These are phyloP conservation scores for Netta rufina DNA, from an alignment of 2,797 vertebrate species.

Conservation along the genomic window DNA sequence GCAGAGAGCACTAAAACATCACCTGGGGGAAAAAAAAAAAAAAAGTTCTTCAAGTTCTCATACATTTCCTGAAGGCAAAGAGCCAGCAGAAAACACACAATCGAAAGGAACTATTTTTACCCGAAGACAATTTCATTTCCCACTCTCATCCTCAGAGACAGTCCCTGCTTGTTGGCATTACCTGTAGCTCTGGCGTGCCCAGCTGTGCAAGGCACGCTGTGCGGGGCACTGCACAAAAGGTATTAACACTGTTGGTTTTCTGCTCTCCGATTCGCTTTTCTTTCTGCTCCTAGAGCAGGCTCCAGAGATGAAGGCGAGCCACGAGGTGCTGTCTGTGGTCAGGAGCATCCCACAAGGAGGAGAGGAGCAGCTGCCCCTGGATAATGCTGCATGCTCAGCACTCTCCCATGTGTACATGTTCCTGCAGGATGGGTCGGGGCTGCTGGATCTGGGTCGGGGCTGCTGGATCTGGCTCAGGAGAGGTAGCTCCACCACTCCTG, in stretches of 20 bases:
- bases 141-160: conserved; percentile 43
- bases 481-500: background rate
- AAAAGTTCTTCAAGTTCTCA: conserved; percentile 25
- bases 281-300: background rate
- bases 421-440: background rate
- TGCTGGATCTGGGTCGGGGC: background rate
- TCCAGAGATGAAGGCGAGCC: conserved; percentile 2
- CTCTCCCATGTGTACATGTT: background rate
- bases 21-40: conserved; percentile 37
- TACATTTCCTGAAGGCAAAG: conserved; percentile 49
- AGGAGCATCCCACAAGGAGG: background rate
- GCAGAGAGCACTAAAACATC: conserved; percentile 48
- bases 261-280: background rate
- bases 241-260: background rate
- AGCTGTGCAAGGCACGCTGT: conserved; percentile 32
- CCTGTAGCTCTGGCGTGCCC: conserved; percentile 54
- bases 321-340: background rate
- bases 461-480: background rate
- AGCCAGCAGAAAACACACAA: conserved; percentile 60
- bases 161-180: conserved; percentile 55
- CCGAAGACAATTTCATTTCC: conserved; percentile 67
- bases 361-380: background rate
- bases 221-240: conserved; percentile 16
- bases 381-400: background rate
- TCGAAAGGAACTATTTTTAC: conserved; percentile 68